Percentiles rank a stretch among this genome's conserved stretches.
Evolutionary conservation across 92 coral and sea anemone species (phyloP).

Genomic region (Micromussa lordhowensis): DNA sequence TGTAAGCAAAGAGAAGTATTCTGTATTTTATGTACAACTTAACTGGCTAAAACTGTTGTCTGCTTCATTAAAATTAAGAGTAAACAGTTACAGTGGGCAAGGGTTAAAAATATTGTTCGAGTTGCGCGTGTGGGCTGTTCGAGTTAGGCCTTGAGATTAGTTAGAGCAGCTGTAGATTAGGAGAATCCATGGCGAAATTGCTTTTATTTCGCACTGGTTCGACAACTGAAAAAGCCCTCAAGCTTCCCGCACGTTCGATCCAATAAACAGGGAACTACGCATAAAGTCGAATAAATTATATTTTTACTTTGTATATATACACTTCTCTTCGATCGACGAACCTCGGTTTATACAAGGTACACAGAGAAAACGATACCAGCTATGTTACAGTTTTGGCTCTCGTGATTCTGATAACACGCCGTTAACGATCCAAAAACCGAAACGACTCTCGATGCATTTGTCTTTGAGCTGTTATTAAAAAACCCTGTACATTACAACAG

Average conservation of each 20-base stretch:
- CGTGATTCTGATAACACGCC: background rate
- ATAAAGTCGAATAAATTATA: background rate
- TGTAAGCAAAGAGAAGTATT: background rate
- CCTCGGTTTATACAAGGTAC: too few species aligned
- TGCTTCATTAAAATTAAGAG: background rate
- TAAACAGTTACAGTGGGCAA: background rate
- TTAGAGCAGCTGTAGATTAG: background rate
- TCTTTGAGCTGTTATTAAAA: background rate
- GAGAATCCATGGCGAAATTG: background rate
- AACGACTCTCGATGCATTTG: background rate
- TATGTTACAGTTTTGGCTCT: background rate
- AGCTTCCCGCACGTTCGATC: background rate
- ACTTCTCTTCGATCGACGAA: background rate
- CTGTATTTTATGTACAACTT: background rate
- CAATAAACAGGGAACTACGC: background rate
- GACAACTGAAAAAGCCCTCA: background rate
- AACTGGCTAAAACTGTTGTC: background rate
- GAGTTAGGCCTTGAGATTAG: background rate
- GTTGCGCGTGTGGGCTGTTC: background rate
- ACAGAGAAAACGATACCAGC: background rate
- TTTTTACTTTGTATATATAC: background rate
- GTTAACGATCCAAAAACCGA: background rate
- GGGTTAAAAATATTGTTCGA: background rate
- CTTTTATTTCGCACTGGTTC: background rate
- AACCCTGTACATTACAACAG: background rate